Conservation (phyloP, 2,113 vertebrate genomes). For the Pterophyllum scalare region DNA sequence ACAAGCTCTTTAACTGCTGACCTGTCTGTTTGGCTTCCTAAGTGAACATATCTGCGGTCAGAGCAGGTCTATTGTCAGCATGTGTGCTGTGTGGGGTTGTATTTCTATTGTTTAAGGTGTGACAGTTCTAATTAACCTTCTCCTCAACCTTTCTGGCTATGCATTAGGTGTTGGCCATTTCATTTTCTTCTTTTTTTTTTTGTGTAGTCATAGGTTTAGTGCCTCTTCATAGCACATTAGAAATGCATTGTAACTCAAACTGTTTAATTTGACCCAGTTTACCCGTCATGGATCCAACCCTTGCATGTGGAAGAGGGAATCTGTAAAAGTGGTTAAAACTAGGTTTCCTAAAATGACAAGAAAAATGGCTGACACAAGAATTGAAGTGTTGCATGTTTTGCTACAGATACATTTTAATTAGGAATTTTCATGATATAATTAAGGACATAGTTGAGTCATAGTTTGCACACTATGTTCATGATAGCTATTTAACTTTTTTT, state of each 20-base stretch:
- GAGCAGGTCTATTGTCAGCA: conserved; percentile 34
- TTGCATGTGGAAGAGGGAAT: neutral
- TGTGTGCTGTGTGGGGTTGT: neutral
- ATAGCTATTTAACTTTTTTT: neutral
- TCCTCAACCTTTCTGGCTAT: neutral
- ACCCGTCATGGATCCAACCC: neutral
- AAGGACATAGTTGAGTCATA: neutral
- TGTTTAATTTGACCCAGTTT: neutral
- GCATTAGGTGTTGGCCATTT: neutral
- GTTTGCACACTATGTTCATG: neutral
- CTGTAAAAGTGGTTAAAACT: neutral
- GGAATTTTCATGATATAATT: neutral
- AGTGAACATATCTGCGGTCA: conserved; percentile 44
- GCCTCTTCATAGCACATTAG: neutral
- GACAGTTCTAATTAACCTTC: conserved; percentile 39
- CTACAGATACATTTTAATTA: neutral
- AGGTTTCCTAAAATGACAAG: neutral
- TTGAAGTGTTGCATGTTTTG: neutral
- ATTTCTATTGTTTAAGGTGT: conserved; percentile 5
- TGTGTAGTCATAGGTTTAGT: neutral
- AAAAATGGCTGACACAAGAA: neutral
- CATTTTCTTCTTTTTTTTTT: neutral
- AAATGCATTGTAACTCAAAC: neutral
- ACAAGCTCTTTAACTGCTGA: conserved; percentile 48
- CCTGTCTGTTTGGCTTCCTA: conserved; percentile 54